A percentile compares a stretch with the other conserved stretches of the same genome.
phyloP scores from a whole-genome alignment of 2,113 vertebrate genomes.

The Bos indicus region DNA sequence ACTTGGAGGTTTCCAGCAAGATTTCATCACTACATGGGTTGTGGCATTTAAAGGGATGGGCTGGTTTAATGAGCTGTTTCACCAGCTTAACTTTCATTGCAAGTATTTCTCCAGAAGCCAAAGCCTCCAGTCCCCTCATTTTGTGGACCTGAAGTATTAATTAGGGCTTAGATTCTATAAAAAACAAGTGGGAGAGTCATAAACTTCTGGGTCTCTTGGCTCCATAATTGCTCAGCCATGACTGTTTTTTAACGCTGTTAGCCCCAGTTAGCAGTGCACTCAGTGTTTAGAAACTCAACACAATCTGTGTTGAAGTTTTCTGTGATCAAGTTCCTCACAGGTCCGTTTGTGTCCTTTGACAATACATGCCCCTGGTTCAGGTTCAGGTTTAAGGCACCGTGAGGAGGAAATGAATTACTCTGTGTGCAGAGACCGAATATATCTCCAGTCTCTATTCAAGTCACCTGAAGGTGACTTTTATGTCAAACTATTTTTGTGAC shows the following conservation, averaged over 20 bases:
- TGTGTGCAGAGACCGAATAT: neutral
- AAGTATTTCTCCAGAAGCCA: slow-evolving; percentile 55
- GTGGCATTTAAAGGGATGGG: neutral
- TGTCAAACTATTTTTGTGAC: neutral
- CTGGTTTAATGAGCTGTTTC: slow-evolving; percentile 61
- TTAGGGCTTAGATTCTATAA: slow-evolving; percentile 47
- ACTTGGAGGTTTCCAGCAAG: slow-evolving; percentile 17
- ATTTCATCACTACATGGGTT: slow-evolving; percentile 24
- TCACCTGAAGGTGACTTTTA: neutral
- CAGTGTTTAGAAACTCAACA: neutral
- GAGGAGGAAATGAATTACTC: neutral
- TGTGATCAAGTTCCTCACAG: neutral
- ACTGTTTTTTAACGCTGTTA: neutral
- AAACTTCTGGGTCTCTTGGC: neutral
- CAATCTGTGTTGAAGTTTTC: neutral
- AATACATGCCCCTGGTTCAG: neutral
- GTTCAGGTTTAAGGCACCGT: neutral
- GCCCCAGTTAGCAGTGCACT: neutral
- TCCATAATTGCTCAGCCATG: neutral
- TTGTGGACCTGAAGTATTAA: slow-evolving; percentile 46
- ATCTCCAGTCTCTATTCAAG: neutral
- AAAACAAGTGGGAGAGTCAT: neutral
- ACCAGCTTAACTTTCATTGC: slow-evolving; percentile 53
- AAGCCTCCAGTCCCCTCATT: slow-evolving; percentile 8
- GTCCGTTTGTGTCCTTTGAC: neutral